Evolutionary conservation across 2,888 invertebrate species (phyloP).

Genomic region (Zygaena filipendulae): DNA sequence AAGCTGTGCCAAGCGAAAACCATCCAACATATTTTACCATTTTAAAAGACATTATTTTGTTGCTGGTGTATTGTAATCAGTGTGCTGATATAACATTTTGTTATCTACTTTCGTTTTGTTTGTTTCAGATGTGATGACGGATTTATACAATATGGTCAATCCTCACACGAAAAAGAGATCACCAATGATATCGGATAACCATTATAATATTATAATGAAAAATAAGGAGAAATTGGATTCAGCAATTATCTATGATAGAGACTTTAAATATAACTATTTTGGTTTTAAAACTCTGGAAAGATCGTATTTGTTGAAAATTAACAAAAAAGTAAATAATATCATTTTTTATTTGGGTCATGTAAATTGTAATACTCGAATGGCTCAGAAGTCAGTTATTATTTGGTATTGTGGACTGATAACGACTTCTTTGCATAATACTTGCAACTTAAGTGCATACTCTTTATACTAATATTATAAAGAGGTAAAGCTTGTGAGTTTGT

Average conservation of each 20-base stretch:
- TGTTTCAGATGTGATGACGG: constrained; percentile 90
- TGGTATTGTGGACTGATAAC: too few species aligned
- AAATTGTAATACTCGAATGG: neutral
- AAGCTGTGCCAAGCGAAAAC: too few species aligned
- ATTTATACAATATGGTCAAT: constrained; percentile 82
- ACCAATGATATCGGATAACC: constrained; percentile 89
- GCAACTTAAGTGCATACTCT: too few species aligned
- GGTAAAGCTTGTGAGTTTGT: too few species aligned
- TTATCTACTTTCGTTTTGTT: too few species aligned
- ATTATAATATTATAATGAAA: constrained; percentile 83
- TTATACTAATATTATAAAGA: too few species aligned
- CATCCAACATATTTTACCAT: too few species aligned
- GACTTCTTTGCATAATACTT: too few species aligned
- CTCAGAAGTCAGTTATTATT: neutral
- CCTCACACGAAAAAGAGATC: constrained; percentile 75
- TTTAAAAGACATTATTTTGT: too few species aligned
- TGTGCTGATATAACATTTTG: too few species aligned
- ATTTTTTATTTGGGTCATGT: constrained; percentile 1
- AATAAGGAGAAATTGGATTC: constrained; percentile 93
- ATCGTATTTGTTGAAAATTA: constrained; percentile 92
- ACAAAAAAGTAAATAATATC: constrained; percentile 73
- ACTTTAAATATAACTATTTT: constrained; percentile 97
- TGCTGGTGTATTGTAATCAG: too few species aligned
- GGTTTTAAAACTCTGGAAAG: constrained; percentile 99
- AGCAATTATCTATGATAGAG: constrained; percentile 95